Conservation (phyloP, 2,888 invertebrate species). For the Caenorhabditis macrosperma region DNA sequence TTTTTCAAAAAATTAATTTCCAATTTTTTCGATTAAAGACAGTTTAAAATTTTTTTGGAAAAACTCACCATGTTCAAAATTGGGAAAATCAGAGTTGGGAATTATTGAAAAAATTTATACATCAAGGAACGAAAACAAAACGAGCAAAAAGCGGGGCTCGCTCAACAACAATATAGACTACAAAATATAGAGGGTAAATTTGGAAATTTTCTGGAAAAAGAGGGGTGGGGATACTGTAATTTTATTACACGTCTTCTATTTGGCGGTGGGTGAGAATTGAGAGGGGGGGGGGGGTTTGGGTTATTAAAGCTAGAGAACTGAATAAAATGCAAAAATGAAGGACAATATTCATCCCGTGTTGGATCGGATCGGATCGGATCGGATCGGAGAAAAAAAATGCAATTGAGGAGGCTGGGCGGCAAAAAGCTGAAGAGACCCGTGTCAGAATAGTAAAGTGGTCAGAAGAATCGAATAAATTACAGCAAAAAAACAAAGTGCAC, state of each 20-base stretch:
- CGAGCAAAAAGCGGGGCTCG: background rate
- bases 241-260: conserved; percentile 28
- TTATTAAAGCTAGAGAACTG: conserved; percentile 30
- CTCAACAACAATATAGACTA: conserved; percentile 17
- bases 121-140: background rate
- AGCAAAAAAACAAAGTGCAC: background rate
- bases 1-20: no score
- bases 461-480: conserved; percentile 11
- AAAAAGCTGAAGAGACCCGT: conserved; percentile 21
- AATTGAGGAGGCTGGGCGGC: no score
- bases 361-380: no score
- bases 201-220: background rate
- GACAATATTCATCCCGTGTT: no score
- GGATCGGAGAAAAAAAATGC: no score
- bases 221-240: conserved; percentile 25
- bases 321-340: background rate
- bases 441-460: background rate
- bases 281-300: background rate
- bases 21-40: no score
- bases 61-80: no score
- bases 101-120: no score
- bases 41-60: no score
- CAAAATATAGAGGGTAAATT: background rate
- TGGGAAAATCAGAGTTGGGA: no score
- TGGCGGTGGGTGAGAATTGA: conserved; percentile 12